Evolutionary conservation across 2,113 vertebrate species (phyloP), one percentile per base, ranked within the genome.

Genomic region (Mastomys natalensis): DNA sequence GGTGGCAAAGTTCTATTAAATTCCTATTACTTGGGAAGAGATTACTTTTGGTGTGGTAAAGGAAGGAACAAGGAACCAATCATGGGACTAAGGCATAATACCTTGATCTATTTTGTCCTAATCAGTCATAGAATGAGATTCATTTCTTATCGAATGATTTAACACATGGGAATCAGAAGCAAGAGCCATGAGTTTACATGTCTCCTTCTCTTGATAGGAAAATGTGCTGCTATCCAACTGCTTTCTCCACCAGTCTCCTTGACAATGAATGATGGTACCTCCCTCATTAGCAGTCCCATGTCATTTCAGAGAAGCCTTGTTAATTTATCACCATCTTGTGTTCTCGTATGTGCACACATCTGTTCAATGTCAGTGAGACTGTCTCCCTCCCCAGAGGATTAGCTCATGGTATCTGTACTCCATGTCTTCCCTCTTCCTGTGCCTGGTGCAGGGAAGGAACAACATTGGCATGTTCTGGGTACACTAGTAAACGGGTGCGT

Each of bases 291-390:
- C 90, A 13, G 15, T 7, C 19, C 9, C 34, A 5, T 1, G 1
- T 64, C 6, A 94, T 81, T 90, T 95, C 88, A 40, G 43, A 93
- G 66, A 89, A 81, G 55, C 0, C 37, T 70, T 82, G 85, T 43
- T 81, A 66, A 19, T 1, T 31, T 15, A 1, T 21, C 64, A 40
- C 40, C 48, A 4, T 62, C 60, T 89, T 3, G 0, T n/a, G 1
- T 58, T 2, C 3, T 0, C 31, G n/a, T 6, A 2, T 34, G 13
- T 6, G 13, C 51, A 62, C 9, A 62, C 8, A 7, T 51, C 40
- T 72, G 51, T 74, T 6, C 3, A 53, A 9, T 80, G 48, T 62
- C 29, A 26, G 16, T 43, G 11, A 51, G 8, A 81, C n/a, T 5
- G 0, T 92, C 60, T 90, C 48, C 3, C 31, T 37, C 2, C 74